Evolutionary conservation across 2,888 invertebrate genomes (phyloP), one percentile per base, ranked within the genome.

Genomic region (Yponomeuta cagnagella): DNA sequence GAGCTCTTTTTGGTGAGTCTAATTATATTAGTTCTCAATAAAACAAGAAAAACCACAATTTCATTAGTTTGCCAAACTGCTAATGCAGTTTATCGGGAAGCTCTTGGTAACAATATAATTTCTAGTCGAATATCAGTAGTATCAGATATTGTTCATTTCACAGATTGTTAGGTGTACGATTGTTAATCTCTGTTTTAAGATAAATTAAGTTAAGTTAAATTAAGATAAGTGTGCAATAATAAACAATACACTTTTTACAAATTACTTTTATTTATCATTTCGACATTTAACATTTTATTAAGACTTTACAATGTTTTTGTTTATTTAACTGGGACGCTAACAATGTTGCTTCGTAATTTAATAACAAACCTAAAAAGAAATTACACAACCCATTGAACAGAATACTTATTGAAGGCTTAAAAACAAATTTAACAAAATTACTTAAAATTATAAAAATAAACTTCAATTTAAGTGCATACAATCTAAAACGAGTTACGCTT

Each of bases 261-360:
- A 67, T 3, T 67, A 37, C 43, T 37, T 30, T n/a, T 43, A 67
- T 67, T 67, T 15, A 15, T 37, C 8, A 37, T 15, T 43, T 37
- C 8, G 37, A 37, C 37, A 80, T 75, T 78, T 80, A 77, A 80
- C 75, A 74, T 77, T 76, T 77, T 74, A 70, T 23, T 23, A 74
- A 15, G 75, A 77, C 76, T 81, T 80, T 82, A 79, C 79, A 77
- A 78, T 81, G 74, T 81, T 80, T 80, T 78, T 73, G 71, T 72
- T n/a, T n/a, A 15, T 67, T 43, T 30, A 65, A 58, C 52, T 58
- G 3, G 12, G 4, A 58, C 15, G 52, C 12, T 58, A 58, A 12
- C 52, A 58, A 15, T 58, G 8, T 58, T 8, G 52, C 3, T 58
- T 58, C 12, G 15, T 58, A 58, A 58, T 58, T 58, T 12, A 15